Percentiles rank a stretch among this genome's conserved stretches.
phyloP scores from a whole-genome alignment of 2,113 vertebrate genomes.

The Thamnaconus septentrionalis region DNA sequence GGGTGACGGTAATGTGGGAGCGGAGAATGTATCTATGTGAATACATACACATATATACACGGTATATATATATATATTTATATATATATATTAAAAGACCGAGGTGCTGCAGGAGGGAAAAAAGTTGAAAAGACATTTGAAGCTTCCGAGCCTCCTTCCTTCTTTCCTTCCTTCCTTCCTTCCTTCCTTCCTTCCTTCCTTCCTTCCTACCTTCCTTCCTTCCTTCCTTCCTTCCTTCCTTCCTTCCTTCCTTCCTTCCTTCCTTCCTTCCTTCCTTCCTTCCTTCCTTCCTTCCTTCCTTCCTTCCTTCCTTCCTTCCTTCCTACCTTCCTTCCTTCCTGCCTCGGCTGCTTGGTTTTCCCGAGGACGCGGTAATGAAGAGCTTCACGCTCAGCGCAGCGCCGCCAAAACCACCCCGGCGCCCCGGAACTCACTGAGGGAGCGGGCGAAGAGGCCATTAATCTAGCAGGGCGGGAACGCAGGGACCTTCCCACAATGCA shows the following conservation, averaged over 20 bases:
- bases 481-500: constrained; percentile 36
- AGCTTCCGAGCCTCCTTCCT: neutral
- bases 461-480: constrained; percentile 11
- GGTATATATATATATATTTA: neutral
- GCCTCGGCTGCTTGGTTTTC: too few relatives aligned
- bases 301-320: too few relatives aligned
- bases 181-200: neutral
- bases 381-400: too few relatives aligned
- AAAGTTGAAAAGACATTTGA: neutral
- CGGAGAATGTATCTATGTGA: constrained; percentile 4
- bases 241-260: too few relatives aligned
- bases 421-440: constrained; percentile 14
- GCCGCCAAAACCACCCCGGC: neutral
- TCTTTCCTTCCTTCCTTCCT: neutral
- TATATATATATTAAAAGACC: neutral
- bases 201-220: neutral
- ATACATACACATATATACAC: too few relatives aligned
- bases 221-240: too few relatives aligned
- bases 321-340: too few relatives aligned
- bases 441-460: constrained; percentile 15
- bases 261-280: too few relatives aligned
- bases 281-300: too few relatives aligned
- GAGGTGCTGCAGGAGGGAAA: neutral
- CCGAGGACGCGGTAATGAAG: too few relatives aligned
- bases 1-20: neutral